A percentile compares a stretch with the other conserved stretches of the same genome.
Evolutionary conservation across 2,888 invertebrate species (phyloP).

Genomic region (Eustalomyia histrio): DNA sequence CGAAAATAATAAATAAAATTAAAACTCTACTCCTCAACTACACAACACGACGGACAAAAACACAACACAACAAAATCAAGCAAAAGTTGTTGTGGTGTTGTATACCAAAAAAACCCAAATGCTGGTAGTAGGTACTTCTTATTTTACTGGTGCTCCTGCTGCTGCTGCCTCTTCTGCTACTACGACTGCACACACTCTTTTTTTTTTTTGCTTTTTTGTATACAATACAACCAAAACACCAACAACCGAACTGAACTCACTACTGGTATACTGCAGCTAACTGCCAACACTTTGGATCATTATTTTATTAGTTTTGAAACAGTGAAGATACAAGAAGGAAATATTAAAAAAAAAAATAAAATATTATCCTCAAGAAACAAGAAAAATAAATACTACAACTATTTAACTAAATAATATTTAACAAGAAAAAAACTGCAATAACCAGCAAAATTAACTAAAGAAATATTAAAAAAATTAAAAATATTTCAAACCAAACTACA

Average conservation of each 20-base stretch:
- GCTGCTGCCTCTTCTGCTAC: no score
- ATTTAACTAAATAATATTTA: conserved; percentile 3
- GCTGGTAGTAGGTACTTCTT: conserved; percentile 29
- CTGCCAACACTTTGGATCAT: conserved; percentile 59
- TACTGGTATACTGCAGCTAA: conserved; percentile 57
- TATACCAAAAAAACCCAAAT: conserved; percentile 1
- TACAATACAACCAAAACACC: conserved; percentile 1
- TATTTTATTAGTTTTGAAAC: conserved; percentile 63
- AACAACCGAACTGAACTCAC: conserved; percentile 8
- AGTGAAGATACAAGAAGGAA: conserved; percentile 52
- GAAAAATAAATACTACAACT: not conserved
- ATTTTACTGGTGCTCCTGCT: not conserved
- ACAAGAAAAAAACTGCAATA: conserved; percentile 13
- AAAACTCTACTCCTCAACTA: conserved; percentile 27
- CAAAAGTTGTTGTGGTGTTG: not conserved
- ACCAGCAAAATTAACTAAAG: not conserved
- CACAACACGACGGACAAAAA: not conserved
- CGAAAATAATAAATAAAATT: conserved; percentile 24
- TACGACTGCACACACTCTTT: not conserved
- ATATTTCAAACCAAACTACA: conserved; percentile 19
- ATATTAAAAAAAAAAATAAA: conserved; percentile 21
- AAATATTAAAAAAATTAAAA: conserved; percentile 4
- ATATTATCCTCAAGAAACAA: conserved; percentile 40
- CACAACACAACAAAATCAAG: not conserved
- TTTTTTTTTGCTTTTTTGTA: no score